A percentile compares a stretch with the other conserved stretches of the same genome.
phyloP scores from a whole-genome alignment of 2,113 vertebrate genomes.

The Leptobrachium ailaonicum region DNA sequence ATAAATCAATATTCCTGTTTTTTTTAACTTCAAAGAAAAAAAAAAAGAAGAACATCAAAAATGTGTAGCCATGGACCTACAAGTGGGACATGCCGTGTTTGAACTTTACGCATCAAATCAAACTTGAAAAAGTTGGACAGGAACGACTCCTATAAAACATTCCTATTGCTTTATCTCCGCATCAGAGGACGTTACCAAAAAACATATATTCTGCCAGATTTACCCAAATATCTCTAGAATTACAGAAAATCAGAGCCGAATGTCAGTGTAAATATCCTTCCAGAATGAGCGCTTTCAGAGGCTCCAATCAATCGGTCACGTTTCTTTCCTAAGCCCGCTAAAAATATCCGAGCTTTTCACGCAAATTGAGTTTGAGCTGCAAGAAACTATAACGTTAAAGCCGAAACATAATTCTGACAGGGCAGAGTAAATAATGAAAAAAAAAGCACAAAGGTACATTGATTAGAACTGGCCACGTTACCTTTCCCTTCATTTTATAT shows the following conservation, averaged over 20 bases:
- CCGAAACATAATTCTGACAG: neutral
- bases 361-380: neutral
- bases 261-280: neutral
- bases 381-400: conserved; percentile 5
- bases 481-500: neutral
- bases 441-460: neutral
- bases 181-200: too few species aligned
- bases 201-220: neutral
- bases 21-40: too few species aligned
- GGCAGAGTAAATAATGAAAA: neutral
- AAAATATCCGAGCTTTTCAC: neutral
- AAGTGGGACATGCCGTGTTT: too few species aligned
- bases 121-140: too few species aligned
- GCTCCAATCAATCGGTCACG: too few species aligned
- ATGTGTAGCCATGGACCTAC: too few species aligned
- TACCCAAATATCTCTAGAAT: neutral
- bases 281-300: too few species aligned
- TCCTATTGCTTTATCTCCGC: too few species aligned
- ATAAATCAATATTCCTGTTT: too few species aligned
- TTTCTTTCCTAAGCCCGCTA: neutral
- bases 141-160: too few species aligned
- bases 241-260: neutral
- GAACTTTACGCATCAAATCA: too few species aligned
- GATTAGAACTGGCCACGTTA: neutral
- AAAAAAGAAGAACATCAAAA: too few species aligned